Evolutionary conservation across 1,140 invertebrate genomes (phyloP).

Genomic region (Fopius arisanus): DNA sequence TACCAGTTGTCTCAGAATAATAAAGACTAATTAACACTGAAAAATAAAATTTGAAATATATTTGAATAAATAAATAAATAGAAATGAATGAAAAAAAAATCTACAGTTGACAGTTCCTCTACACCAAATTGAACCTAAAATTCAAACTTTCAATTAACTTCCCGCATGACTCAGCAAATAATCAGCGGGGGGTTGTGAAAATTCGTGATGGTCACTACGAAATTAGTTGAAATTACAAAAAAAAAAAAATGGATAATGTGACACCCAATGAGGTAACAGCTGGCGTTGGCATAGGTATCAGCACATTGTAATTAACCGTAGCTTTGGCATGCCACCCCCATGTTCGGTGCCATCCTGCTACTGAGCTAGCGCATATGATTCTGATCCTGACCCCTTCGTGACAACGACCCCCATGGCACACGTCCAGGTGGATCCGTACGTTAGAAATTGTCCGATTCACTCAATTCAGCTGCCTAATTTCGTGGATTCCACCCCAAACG

Average conservation of each 20-base stretch:
- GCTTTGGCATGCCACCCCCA: conserved; percentile 35
- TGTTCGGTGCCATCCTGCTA: not conserved
- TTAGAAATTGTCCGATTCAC: conserved; percentile 29
- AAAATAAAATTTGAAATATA: too few species aligned
- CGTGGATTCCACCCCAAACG: not conserved
- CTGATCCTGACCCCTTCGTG: conserved; percentile 37
- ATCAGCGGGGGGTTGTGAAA: not conserved
- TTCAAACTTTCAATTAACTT: conserved; percentile 24
- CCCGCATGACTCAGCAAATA: not conserved
- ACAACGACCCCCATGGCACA: conserved; percentile 45
- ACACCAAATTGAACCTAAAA: not conserved
- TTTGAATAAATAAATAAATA: too few species aligned
- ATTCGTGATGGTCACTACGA: not conserved
- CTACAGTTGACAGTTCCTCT: too few species aligned
- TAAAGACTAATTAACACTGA: too few species aligned
- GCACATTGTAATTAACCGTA: conserved; percentile 40
- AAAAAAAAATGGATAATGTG: conserved; percentile 13
- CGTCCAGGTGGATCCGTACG: conserved; percentile 50
- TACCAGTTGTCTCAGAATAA: too few species aligned
- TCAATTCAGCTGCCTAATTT: conserved; percentile 46
- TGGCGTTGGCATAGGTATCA: conserved; percentile 27
- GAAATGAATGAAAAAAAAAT: too few species aligned
- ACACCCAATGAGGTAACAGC: conserved; percentile 12
- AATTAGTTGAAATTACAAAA: conserved; percentile 26
- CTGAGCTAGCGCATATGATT: too few species aligned